phyloP scores from a whole-genome alignment of 2,797 vertebrate species.

The Eupleurogrammus muticus region DNA sequence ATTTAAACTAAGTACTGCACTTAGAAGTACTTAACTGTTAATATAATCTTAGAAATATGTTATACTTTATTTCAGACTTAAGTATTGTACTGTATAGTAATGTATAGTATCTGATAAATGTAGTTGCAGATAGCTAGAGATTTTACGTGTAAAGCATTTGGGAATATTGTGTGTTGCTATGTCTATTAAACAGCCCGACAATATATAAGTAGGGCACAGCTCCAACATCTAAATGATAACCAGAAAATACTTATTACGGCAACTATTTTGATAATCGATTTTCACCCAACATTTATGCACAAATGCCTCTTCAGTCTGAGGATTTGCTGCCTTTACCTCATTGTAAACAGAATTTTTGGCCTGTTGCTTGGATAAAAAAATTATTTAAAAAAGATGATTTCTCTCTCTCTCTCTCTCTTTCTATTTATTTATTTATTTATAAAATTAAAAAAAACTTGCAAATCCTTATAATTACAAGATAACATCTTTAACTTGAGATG shows the following conservation, averaged over 20 bases:
- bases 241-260: too few relatives aligned
- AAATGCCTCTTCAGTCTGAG: not conserved
- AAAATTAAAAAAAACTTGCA: not conserved
- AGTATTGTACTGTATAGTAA: not conserved
- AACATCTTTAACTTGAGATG: not conserved
- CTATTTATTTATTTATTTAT: too few relatives aligned
- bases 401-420: too few relatives aligned
- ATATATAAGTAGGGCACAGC: not conserved
- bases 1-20: not conserved
- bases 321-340: not conserved
- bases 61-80: too few relatives aligned
- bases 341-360: not conserved
- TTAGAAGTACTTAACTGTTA: not conserved
- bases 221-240: too few relatives aligned
- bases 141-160: not conserved
- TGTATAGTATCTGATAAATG: not conserved
- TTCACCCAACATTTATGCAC: too few relatives aligned
- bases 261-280: too few relatives aligned
- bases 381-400: too few relatives aligned
- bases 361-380: too few relatives aligned
- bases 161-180: not conserved
- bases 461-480: not conserved
- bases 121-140: too few relatives aligned
- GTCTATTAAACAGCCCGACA: not conserved
- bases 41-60: too few relatives aligned